These are phyloP conservation scores for Smutsia gigantea DNA, from an alignment of 2,797 vertebrate species.

Conservation along the genomic window DNA sequence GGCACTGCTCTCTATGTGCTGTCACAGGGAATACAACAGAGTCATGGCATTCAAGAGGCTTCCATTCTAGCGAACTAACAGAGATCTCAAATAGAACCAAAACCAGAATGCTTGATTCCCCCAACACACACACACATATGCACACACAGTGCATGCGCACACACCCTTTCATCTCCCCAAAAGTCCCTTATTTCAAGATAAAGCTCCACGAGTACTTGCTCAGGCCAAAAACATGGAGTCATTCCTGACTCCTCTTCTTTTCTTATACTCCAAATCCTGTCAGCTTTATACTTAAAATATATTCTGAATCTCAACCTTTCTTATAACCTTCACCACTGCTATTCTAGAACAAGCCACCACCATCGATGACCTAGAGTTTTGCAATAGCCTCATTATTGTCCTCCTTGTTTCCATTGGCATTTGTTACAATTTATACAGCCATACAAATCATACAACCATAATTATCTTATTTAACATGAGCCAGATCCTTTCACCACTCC, in stretches of 20 bases:
- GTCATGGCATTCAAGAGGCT: neutral
- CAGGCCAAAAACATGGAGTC: neutral
- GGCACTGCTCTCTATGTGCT: neutral
- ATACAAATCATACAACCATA: neutral
- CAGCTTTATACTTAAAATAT: neutral
- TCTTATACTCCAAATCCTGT: neutral
- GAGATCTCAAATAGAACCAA: neutral
- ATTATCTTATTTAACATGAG: neutral
- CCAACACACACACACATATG: neutral
- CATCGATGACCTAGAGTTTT: neutral
- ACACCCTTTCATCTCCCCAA: neutral
- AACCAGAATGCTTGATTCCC: neutral
- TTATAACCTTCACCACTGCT: neutral
- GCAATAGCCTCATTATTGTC: neutral
- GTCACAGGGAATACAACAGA: neutral
- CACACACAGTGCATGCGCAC: neutral
- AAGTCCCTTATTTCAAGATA: neutral
- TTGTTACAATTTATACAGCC: neutral
- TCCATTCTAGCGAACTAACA: neutral
- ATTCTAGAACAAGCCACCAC: neutral
- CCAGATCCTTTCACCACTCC: neutral
- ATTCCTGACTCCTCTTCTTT: neutral
- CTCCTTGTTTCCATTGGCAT: neutral
- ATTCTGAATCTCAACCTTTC: neutral
- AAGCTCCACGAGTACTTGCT: neutral